A percentile compares a stretch with the other conserved stretches of the same genome.
Conservation (phyloP, 2,888 invertebrate species). For the Lissocephala sabroskyi region DNA sequence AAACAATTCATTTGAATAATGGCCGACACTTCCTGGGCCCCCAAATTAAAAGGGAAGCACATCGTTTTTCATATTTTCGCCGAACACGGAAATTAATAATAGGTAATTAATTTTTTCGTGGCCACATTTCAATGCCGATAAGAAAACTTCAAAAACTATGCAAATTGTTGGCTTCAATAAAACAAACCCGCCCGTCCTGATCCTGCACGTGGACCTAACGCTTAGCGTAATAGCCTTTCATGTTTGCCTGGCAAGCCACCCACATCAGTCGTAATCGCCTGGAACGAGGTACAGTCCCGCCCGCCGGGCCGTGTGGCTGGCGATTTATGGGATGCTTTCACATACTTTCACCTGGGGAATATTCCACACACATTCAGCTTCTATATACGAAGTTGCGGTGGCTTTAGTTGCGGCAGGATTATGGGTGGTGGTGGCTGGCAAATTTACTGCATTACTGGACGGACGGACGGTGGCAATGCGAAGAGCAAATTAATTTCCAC, state of each 20-base stretch:
- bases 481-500: slow-evolving; percentile 55
- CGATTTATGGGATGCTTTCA: slow-evolving; percentile 66
- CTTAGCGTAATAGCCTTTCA: slow-evolving; percentile 64
- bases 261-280: slow-evolving; percentile 64
- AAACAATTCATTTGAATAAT: slow-evolving; percentile 66
- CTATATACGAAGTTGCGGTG: slow-evolving; percentile 34
- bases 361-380: slow-evolving; percentile 16
- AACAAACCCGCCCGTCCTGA: too few relatives aligned
- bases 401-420: slow-evolving; percentile 16
- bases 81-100: slow-evolving; percentile 52
- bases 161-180: slow-evolving; percentile 30
- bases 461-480: slow-evolving; percentile 5
- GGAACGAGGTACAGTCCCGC: slow-evolving; percentile 30
- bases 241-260: slow-evolving; percentile 65
- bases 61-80: slow-evolving; percentile 57
- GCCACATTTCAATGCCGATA: background rate
- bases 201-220: too few relatives aligned
- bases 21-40: slow-evolving; percentile 35
- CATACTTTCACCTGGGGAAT: slow-evolving; percentile 64
- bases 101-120: slow-evolving; percentile 52
- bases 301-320: slow-evolving; percentile 27
- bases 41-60: slow-evolving; percentile 36
- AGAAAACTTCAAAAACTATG: slow-evolving; percentile 28
- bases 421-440: background rate
- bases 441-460: background rate